Evolutionary conservation across 2,888 invertebrate species (phyloP), one percentile per base, ranked within the genome.

Genomic region (Acronicta aceris): DNA sequence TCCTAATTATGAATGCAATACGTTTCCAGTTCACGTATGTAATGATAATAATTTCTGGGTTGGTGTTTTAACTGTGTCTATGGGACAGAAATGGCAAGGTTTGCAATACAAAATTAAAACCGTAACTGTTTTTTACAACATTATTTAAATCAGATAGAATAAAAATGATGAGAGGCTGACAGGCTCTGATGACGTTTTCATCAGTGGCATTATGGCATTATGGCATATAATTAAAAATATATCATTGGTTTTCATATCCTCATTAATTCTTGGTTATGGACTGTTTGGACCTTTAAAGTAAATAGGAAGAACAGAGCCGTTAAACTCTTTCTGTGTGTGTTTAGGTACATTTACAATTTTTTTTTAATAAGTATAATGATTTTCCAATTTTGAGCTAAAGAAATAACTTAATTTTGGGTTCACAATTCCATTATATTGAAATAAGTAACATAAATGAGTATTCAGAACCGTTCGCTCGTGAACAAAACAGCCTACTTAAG

Each of bases 241-340:
- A n/a, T n/a, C n/a, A n/a, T n/a, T n/a, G 27, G 43, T 52, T 67
- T 73, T 65, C 33, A 48, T 58, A 46, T 43, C 56, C 59, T 15
- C 50, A 65, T 66, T 68, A 36, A 67, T 59, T 42, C 17, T 49
- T 38, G 55, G 33, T 53, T 49, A 56, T 48, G 41, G 54, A 17
- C 41, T 53, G 6, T n/a, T n/a, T 48, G 41, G 54, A 58, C 61
- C 58, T 55, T 57, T 71, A 67, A 58, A 54, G 41, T 49, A 59
- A 52, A 65, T 59, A 74, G 17, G 55, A 47, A 38, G 10, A 12
- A 12, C 33, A 2, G 53, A 12, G 16, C 30, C 46, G 45, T 74
- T 61, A 51, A 69, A 54, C 62, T 65, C 53, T 45, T 50, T 59
- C 36, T 58, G 30, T 15, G 53, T 21, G 21, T 56, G 61, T 49